A percentile compares a stretch with the other conserved stretches of the same genome.
These are phyloP conservation scores for Chamaea fasciata DNA, from an alignment of 2,113 vertebrate species.

Conservation along the genomic window DNA sequence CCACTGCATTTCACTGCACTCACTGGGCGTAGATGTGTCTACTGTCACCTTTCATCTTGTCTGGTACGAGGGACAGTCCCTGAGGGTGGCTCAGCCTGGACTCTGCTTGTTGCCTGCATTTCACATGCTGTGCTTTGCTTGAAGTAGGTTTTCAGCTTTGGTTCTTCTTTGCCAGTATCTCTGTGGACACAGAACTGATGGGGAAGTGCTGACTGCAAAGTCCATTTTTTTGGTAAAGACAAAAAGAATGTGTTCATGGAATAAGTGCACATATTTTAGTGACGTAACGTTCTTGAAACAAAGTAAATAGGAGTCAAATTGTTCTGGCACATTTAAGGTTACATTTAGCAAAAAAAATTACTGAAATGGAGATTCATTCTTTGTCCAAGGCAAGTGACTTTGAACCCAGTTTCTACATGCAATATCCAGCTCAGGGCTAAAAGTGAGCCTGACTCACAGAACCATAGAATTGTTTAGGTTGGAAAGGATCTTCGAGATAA, in stretches of 20 bases:
- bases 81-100: background rate
- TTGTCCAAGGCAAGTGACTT: background rate
- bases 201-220: background rate
- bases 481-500: background rate
- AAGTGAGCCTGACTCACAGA: background rate
- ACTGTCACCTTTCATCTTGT: background rate
- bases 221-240: background rate
- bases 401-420: background rate
- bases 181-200: background rate
- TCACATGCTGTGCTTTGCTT: background rate
- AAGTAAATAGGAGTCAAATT: background rate
- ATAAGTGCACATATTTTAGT: background rate
- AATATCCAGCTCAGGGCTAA: background rate
- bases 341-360: background rate
- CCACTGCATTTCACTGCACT: background rate
- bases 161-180: background rate
- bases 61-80: background rate
- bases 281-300: fast-evolving
- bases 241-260: background rate
- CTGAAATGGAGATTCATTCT: background rate
- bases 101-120: background rate
- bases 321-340: background rate
- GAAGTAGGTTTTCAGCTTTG: background rate
- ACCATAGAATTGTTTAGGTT: background rate
- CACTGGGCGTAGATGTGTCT: background rate